Conservation (phyloP, 2,797 vertebrate species). For the Toxotes lorentzi region DNA sequence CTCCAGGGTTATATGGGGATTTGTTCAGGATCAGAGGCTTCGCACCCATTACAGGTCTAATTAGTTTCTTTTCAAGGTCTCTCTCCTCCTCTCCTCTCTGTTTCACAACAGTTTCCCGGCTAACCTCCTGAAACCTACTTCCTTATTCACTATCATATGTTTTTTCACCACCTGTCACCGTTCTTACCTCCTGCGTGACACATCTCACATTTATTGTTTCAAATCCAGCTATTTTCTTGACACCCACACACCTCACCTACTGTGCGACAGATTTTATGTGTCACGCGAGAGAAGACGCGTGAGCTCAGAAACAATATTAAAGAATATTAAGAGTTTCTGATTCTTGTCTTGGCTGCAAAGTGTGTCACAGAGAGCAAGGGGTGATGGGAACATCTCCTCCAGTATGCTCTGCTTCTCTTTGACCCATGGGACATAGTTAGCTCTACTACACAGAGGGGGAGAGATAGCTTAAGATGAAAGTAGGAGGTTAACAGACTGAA, state of each 20-base stretch:
- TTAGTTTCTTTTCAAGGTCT: conserved; percentile 70
- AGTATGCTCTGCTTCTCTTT: conserved; percentile 46
- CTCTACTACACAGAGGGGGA: conserved; percentile 41
- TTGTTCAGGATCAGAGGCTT: conserved; percentile 77
- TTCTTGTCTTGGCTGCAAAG: conserved; percentile 51
- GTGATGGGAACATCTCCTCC: conserved; percentile 28
- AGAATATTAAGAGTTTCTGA: conserved; percentile 2
- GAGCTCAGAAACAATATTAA: conserved; percentile 21
- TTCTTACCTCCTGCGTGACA: conserved; percentile 21
- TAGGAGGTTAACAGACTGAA: conserved; percentile 32
- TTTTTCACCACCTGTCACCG: background rate
- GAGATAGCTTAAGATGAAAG: conserved; percentile 62
- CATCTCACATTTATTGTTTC: conserved; percentile 31
- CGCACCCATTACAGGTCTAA: conserved; percentile 73
- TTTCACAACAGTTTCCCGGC: conserved; percentile 48
- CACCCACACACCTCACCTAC: conserved; percentile 29
- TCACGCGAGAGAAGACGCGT: conserved; percentile 2
- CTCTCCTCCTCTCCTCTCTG: conserved; percentile 30
- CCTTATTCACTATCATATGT: conserved; percentile 38
- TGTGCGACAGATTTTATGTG: conserved; percentile 20
- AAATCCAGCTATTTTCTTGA: conserved; percentile 34
- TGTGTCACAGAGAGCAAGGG: conserved; percentile 32
- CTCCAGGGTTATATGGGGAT: conserved; percentile 70
- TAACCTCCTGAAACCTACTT: conserved; percentile 56
- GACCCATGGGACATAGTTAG: conserved; percentile 59